phyloP scores from a whole-genome alignment of 1,140 invertebrate genomes.

The Hyposmocoma kahamanoa region DNA sequence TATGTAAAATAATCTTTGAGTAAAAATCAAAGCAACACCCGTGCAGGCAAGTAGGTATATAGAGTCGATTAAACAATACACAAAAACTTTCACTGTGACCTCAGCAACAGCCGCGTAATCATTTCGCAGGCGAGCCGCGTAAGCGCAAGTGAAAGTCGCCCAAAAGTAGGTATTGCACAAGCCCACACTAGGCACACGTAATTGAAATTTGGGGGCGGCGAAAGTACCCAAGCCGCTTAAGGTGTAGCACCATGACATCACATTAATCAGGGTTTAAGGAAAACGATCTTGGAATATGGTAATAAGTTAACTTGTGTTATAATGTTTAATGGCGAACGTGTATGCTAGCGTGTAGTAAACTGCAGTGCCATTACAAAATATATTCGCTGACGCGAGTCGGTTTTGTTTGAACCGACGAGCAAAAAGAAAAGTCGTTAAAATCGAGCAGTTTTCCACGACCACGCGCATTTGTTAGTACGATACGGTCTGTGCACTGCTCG shows the following conservation, averaged over 20 bases:
- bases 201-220: slow-evolving; percentile 67
- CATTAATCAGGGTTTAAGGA: no score
- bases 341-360: no score
- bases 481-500: no score
- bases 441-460: neutral
- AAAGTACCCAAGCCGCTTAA: no score
- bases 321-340: no score
- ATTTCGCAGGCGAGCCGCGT: slow-evolving; percentile 63
- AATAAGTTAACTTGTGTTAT: no score
- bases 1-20: no score
- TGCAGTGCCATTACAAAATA: slow-evolving; percentile 24
- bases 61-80: slow-evolving; percentile 46
- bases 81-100: slow-evolving; percentile 61
- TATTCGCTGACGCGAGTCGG: slow-evolving; percentile 14
- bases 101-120: slow-evolving; percentile 51
- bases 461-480: no score
- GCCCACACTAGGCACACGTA: slow-evolving; percentile 39
- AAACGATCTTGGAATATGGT: no score
- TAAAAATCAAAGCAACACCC: no score
- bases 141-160: slow-evolving; percentile 65
- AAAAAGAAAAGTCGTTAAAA: neutral
- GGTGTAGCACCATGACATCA: no score
- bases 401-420: neutral
- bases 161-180: slow-evolving; percentile 69
- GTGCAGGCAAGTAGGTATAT: no score